A percentile compares a stretch with the other conserved stretches of the same genome.
Evolutionary conservation across 2,113 vertebrate genomes (phyloP).

Genomic region (Rhinolophus sinicus): DNA sequence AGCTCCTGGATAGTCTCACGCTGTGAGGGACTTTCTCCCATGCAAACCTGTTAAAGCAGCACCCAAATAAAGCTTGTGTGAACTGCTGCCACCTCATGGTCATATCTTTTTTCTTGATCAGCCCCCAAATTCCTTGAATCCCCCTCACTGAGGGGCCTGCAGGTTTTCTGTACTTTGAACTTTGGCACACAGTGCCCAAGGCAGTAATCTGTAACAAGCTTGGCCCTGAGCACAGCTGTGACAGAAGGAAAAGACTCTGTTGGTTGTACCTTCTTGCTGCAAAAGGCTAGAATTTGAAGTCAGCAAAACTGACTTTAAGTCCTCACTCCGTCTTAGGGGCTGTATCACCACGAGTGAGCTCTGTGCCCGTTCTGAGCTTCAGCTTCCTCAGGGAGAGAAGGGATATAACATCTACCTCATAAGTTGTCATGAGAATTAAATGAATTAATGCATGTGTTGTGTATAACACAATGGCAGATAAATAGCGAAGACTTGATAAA

Average conservation of each 20-base stretch:
- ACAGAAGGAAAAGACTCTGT: not conserved
- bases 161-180: not conserved
- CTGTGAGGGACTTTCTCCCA: too few species aligned
- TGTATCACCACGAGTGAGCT: not conserved
- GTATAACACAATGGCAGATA: not conserved
- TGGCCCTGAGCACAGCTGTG: not conserved
- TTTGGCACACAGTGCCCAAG: not conserved
- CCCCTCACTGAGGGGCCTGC: not conserved
- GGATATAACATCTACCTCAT: not conserved
- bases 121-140: not conserved
- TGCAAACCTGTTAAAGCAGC: not conserved
- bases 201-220: not conserved
- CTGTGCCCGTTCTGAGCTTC: not conserved
- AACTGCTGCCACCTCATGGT: constrained; percentile 42
- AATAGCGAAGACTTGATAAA: not conserved
- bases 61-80: not conserved
- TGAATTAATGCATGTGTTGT: not conserved
- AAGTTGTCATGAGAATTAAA: not conserved
- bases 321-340: not conserved
- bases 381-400: not conserved
- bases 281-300: not conserved
- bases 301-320: not conserved
- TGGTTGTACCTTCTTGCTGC: not conserved
- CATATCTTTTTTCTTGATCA: not conserved
- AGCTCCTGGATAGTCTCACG: not conserved